These are phyloP conservation scores for Cryptus armator DNA, from an alignment of 2,888 invertebrate species.

Conservation along the genomic window DNA sequence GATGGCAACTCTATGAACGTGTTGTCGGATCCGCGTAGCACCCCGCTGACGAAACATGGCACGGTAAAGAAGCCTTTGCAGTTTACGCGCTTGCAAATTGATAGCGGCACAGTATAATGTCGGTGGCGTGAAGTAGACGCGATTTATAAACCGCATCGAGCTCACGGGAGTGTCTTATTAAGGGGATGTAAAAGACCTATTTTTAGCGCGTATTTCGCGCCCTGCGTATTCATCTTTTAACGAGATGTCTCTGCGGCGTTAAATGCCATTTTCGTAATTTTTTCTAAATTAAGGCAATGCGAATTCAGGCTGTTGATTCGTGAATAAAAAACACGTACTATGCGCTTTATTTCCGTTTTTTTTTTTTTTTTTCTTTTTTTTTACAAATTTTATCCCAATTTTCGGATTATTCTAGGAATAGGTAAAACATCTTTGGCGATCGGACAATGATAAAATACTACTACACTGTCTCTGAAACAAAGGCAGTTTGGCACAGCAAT, in stretches of 20 bases:
- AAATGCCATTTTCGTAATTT: too few relatives aligned
- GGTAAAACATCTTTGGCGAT: too few relatives aligned
- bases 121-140: neutral
- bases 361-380: too few relatives aligned
- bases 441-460: neutral
- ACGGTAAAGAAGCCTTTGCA: neutral
- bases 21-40: neutral
- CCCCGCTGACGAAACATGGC: neutral
- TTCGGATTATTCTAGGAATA: too few relatives aligned
- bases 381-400: too few relatives aligned
- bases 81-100: conserved; percentile 8
- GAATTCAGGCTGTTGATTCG: too few relatives aligned
- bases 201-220: neutral
- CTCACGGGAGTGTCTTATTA: neutral
- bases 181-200: neutral
- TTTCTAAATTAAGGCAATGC: too few relatives aligned
- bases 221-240: neutral
- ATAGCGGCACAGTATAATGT: neutral
- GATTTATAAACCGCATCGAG: neutral
- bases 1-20: neutral
- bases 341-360: too few relatives aligned
- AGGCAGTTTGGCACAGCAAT: neutral
- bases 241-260: neutral
- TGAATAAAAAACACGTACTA: too few relatives aligned
- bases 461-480: neutral